Evolutionary conservation across 2,113 vertebrate species (phyloP), one percentile per base, ranked within the genome.

Genomic region (Hyla sarda): DNA sequence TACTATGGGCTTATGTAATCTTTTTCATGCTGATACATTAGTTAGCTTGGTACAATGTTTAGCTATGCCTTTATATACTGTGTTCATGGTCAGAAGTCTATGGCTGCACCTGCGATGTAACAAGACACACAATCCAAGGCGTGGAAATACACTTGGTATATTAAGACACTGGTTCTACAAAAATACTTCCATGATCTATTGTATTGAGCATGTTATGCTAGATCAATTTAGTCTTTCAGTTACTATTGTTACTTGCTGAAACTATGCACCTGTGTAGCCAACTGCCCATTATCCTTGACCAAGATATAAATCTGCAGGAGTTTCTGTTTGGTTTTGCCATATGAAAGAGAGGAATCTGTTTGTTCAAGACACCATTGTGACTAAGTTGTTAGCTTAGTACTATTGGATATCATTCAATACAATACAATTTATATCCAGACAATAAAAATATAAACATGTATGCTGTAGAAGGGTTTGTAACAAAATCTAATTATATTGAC

Each of bases 241-340:
- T 37, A 47, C 83, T 65, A 69, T 71, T 85, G 75, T 78, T 71
- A 25, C 23, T 56, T 34, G 54, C 84, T 34, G 60, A 85, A 85
- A 85, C 62, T 41, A 34, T 79, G 84, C 75, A 85, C 84, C 84
- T 85, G 74, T 85, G 72, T 76, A 75, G 74, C 71, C 82, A 75
- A 74, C n/a, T 79, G 60, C 21, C 75, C 74, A 78, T 85, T 85
- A 67, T 78, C 25, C 45, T 28, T 48, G 45, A 67, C 58, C 83
- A 78, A 32, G 54, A 47, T 62, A 65, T 14, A 48, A 47, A 47
- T 84, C 41, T 77, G 45, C 37, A 62, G 58, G 74, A 85, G 73
- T 78, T 85, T 78, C 83, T 78, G 82, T 84, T 84, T 84, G 71
- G 23, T 67, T 78, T 67, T 52, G 74, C 19, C 28, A 32, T 76